Conservation (phyloP, 2,797 vertebrate genomes). For the Columba guinea region DNA sequence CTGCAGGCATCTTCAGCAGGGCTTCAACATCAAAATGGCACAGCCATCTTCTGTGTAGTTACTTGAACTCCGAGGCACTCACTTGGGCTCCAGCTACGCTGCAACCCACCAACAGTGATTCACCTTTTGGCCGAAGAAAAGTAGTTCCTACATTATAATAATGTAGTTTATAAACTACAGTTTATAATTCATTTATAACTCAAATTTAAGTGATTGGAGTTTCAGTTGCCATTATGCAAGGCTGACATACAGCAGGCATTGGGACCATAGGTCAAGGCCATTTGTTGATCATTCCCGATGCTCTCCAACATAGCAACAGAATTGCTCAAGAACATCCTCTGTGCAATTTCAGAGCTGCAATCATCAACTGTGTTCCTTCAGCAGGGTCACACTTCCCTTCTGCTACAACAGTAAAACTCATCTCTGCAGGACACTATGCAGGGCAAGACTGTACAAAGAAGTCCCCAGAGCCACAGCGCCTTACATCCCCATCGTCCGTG, state of each 20-base stretch:
- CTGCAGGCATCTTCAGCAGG: not conserved
- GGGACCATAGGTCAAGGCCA: not conserved
- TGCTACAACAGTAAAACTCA: not conserved
- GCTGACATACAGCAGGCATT: not conserved
- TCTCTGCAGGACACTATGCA: not conserved
- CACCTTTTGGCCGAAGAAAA: not conserved
- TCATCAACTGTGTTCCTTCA: not conserved
- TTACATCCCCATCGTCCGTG: fast-evolving
- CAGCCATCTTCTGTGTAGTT: not conserved
- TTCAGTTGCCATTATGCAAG: not conserved
- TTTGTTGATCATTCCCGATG: not conserved
- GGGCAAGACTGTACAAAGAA: not conserved
- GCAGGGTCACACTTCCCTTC: not conserved
- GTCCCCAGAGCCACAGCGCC: not conserved
- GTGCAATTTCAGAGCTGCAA: not conserved
- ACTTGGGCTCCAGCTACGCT: not conserved
- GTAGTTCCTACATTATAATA: not conserved
- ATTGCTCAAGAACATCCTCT: not conserved
- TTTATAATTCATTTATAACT: not conserved
- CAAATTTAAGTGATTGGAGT: not conserved
- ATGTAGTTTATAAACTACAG: not conserved
- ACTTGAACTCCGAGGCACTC: not conserved
- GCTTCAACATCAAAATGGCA: not conserved
- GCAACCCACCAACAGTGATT: not conserved
- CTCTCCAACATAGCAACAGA: not conserved